Evolutionary conservation across 2,797 vertebrate species (phyloP).

Genomic region (Mus caroli): DNA sequence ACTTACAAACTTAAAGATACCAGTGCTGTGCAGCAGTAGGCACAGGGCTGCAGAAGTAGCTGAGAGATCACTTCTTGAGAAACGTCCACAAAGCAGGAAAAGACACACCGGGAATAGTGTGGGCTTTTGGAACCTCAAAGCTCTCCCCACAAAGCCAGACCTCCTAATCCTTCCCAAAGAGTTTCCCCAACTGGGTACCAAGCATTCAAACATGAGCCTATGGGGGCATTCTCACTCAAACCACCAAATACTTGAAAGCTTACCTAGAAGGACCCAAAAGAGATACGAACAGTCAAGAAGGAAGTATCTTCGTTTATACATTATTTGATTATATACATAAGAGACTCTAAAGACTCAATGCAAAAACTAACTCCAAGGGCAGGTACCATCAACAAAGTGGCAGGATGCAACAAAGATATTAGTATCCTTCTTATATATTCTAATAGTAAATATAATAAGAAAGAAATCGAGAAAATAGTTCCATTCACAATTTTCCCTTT

Average conservation of each 20-base stretch:
- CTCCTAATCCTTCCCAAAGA: not conserved
- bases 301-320: not conserved
- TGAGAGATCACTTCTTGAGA: not conserved
- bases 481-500: not conserved
- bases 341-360: not conserved
- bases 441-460: not conserved
- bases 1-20: conserved; percentile 51
- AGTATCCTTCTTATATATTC: not conserved
- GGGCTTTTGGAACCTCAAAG: not conserved
- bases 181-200: not conserved
- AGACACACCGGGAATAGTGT: not conserved
- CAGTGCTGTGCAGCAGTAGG: not conserved
- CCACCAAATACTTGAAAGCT: not conserved
- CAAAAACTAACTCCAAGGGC: not conserved
- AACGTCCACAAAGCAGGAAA: not conserved
- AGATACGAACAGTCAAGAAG: not conserved
- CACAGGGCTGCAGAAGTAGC: not conserved
- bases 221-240: not conserved
- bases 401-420: not conserved
- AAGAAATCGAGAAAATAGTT: not conserved
- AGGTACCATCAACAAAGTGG: not conserved
- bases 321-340: not conserved
- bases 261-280: not conserved
- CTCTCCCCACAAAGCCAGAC: not conserved
- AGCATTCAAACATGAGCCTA: not conserved